Conservation (phyloP, 2,113 vertebrate species). For the Pogona vitticeps region DNA sequence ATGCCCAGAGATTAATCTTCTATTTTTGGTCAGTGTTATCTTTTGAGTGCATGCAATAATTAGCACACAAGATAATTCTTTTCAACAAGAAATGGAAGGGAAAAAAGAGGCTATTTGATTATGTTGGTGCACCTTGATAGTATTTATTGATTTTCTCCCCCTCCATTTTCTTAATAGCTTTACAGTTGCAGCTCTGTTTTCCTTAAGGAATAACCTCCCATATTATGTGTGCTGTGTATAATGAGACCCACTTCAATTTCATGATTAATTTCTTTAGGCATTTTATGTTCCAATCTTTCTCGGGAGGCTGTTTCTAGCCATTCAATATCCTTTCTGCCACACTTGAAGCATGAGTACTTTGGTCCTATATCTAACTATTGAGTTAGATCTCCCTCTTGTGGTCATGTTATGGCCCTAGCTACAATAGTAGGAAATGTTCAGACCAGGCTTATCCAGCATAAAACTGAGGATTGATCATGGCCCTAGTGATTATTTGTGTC, state of each 20-base stretch:
- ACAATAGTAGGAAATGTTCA: neutral
- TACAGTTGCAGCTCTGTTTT: accelerated
- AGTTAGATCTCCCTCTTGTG: slow-evolving; percentile 53
- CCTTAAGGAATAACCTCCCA: neutral
- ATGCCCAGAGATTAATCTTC: slow-evolving; percentile 63
- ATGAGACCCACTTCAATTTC: neutral
- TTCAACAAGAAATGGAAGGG: neutral
- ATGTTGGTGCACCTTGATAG: neutral
- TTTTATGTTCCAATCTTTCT: neutral
- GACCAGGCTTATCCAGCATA: neutral
- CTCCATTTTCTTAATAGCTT: slow-evolving; percentile 7
- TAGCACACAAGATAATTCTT: accelerated
- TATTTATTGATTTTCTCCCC: neutral
- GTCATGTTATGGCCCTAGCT: neutral
- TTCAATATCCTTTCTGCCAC: accelerated
- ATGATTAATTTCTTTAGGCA: neutral
- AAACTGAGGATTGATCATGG: neutral
- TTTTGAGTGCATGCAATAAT: neutral
- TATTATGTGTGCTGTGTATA: neutral
- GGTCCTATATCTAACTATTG: neutral
- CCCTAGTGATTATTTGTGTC: neutral
- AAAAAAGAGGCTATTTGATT: neutral
- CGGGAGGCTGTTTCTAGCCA: neutral
- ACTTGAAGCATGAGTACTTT: neutral
- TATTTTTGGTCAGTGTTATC: slow-evolving; percentile 55